These are phyloP conservation scores for Lomographa bimaculata DNA, from an alignment of 2,888 invertebrate species.

Conservation along the genomic window DNA sequence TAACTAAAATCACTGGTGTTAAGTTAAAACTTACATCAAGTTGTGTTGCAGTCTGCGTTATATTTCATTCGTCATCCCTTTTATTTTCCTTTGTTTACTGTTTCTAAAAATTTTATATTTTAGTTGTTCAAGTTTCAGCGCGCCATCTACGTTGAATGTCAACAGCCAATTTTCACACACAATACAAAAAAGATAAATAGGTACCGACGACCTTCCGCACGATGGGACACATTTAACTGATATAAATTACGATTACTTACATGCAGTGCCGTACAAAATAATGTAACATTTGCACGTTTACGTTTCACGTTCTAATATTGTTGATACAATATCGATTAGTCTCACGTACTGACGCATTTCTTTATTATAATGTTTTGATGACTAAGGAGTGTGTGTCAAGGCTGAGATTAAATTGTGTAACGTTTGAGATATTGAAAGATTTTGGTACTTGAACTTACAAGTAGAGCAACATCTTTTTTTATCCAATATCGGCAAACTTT, in stretches of 20 bases:
- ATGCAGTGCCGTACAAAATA: constrained; percentile 28
- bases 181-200: constrained; percentile 13
- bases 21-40: too few species aligned
- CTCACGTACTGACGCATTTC: constrained; percentile 64
- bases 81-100: too few species aligned
- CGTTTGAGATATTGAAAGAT: constrained; percentile 4
- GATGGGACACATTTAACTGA: constrained; percentile 34
- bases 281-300: constrained; percentile 54
- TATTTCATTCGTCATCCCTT: too few species aligned
- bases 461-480: too few species aligned
- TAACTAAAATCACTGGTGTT: too few species aligned
- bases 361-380: constrained; percentile 38
- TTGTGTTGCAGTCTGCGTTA: too few species aligned
- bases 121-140: too few species aligned
- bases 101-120: too few species aligned
- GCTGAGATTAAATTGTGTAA: constrained; percentile 23
- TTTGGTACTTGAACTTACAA: too few species aligned
- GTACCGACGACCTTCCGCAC: constrained; percentile 31
- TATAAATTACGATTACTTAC: constrained; percentile 21
- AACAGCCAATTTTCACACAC: background rate
- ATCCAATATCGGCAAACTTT: too few species aligned
- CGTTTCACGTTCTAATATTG: constrained; percentile 65
- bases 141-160: too few species aligned
- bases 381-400: constrained; percentile 40
- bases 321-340: constrained; percentile 72